Evolutionary conservation across 2,797 vertebrate genomes (phyloP), one percentile per base, ranked within the genome.

Genomic region (Gymnodraco acuticeps): DNA sequence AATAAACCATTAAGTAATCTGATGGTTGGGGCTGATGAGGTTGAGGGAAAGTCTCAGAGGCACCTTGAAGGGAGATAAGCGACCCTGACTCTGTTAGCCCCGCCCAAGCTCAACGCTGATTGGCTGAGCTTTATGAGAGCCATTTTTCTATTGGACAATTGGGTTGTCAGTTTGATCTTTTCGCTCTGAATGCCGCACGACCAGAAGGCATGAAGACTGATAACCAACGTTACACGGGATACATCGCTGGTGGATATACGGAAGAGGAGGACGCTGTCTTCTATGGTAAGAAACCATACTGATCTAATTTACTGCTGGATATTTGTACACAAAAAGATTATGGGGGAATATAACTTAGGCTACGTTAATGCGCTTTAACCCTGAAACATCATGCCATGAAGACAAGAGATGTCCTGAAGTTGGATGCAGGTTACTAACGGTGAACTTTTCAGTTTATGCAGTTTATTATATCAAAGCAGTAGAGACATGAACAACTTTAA

Each of bases 261-360:
- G 80, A 88, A 85, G 81, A 78, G 59, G 64, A 60, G 67, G 72
- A 80, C 55, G 14, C 74, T 5, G 64, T 72, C 52, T 90, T 88
- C 67, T 83, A 91, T 93, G 93, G 92, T 93, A 87, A 88, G 90
- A 74, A 1, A 15, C 10, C 48, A 60, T 20, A 81, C 47, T 46
- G 3, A 70, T 46, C 50, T 4, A 0, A 62, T 55, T 43, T 23
- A 62, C 17, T 63, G 6, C 12, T 15, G 19, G 5, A 5, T 3
- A 1, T 17, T 45, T 50, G 31, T 45, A 10, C 15, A 17, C 3
- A 1, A 15, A 59, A 33, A 15, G 0, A 70, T 9, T 0, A 11
- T 14, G 54, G 9, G n/a, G 0, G 9, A 15, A 4, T 0, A 53
- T 67, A 14, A 68, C 52, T 15, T 50, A 2, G 1, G 33, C 1